Evolutionary conservation across 2,888 invertebrate genomes (phyloP).

Genomic region (Caenorhabditis angaria): DNA sequence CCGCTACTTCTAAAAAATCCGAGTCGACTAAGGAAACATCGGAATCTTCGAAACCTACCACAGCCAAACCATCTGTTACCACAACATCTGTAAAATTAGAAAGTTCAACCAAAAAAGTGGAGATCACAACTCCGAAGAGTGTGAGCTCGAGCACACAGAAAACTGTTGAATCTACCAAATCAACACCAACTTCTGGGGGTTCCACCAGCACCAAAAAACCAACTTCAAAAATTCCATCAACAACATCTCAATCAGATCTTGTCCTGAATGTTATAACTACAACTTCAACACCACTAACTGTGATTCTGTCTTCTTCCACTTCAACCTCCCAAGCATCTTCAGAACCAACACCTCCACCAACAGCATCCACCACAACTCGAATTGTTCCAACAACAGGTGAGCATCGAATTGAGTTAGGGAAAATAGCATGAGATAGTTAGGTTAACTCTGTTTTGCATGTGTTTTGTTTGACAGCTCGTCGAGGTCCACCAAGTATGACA

Average conservation of each 20-base stretch:
- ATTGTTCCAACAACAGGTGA: slow-evolving; percentile 8
- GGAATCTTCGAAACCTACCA: background rate
- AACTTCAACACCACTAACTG: slow-evolving; percentile 1
- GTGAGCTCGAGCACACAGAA: too few relatives aligned
- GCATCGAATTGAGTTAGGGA: background rate
- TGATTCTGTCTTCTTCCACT: background rate
- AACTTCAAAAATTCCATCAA: slow-evolving; percentile 4
- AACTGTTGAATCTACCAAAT: too few relatives aligned
- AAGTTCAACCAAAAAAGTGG: too few relatives aligned
- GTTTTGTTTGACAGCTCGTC: slow-evolving; percentile 3
- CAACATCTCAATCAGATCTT: background rate
- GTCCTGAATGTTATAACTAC: background rate
- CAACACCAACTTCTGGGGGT: slow-evolving; percentile 8
- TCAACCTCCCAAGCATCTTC: slow-evolving; percentile 10
- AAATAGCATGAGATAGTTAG: background rate
- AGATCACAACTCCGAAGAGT: too few relatives aligned
- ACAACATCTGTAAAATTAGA: too few relatives aligned
- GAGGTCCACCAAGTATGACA: slow-evolving; percentile 36
- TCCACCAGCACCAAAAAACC: slow-evolving; percentile 8
- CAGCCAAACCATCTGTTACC: slow-evolving; percentile 7
- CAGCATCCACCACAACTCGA: background rate
- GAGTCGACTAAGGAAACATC: slow-evolving; percentile 6
- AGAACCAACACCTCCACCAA: slow-evolving; percentile 12
- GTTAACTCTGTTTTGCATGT: background rate
- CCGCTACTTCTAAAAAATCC: too few relatives aligned